Evolutionary conservation across 2,888 invertebrate species (phyloP).

Genomic region (Uropetala carovei): DNA sequence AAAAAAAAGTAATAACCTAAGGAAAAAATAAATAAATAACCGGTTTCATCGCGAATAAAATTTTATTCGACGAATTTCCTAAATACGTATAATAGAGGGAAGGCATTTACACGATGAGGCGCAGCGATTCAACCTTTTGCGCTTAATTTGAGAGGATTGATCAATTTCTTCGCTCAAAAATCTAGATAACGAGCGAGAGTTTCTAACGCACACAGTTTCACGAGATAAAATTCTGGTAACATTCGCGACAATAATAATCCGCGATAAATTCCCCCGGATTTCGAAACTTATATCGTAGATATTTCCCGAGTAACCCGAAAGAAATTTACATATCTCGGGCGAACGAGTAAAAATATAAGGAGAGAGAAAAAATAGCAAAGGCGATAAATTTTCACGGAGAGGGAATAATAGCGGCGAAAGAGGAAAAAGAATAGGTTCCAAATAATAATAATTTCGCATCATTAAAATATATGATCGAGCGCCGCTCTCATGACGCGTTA

Average conservation of each 20-base stretch:
- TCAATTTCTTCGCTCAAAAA: too few relatives aligned
- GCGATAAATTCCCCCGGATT: not conserved
- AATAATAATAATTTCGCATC: not conserved
- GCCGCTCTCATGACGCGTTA: not conserved
- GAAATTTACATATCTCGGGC: not conserved
- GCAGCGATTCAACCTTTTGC: too few relatives aligned
- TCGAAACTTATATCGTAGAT: not conserved
- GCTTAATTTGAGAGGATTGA: too few relatives aligned
- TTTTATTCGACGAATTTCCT: too few relatives aligned
- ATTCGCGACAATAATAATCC: not conserved
- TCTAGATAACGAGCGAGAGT: not conserved
- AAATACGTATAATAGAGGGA: too few relatives aligned
- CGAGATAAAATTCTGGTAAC: not conserved
- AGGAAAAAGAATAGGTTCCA: too few relatives aligned
- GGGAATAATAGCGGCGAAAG: too few relatives aligned
- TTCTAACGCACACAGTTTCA: not conserved
- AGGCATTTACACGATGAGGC: too few relatives aligned
- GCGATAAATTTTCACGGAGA: not conserved
- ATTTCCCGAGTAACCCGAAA: not conserved
- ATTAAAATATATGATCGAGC: not conserved
- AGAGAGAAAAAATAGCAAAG: not conserved
- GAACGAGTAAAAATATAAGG: not conserved
- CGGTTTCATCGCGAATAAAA: too few relatives aligned
- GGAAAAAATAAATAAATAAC: too few relatives aligned
- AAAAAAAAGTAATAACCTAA: too few relatives aligned